A percentile compares a stretch with the other conserved stretches of the same genome.
These are phyloP conservation scores for Acleris cristana DNA, from an alignment of 2,888 invertebrate genomes.

Conservation along the genomic window DNA sequence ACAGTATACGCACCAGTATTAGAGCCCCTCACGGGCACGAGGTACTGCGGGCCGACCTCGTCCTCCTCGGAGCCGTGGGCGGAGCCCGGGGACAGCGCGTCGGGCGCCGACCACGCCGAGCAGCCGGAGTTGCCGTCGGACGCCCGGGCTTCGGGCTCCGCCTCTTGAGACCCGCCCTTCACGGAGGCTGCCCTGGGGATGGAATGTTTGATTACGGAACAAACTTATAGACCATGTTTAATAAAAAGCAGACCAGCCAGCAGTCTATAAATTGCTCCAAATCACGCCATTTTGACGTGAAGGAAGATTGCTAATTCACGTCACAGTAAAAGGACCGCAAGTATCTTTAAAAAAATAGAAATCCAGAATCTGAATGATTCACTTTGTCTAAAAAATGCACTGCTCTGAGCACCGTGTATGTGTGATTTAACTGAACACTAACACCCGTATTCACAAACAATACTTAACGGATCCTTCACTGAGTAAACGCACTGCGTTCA, in stretches of 20 bases:
- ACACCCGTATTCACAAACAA: no score
- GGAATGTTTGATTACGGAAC: neutral
- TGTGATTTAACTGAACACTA: no score
- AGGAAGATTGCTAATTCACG: no score
- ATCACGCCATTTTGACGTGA: no score
- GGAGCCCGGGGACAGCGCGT: slow-evolving; percentile 72
- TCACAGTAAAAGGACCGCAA: no score
- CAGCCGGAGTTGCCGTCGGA: slow-evolving; percentile 38
- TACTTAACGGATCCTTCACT: no score
- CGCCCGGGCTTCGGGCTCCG: slow-evolving; percentile 41
- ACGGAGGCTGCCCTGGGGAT: slow-evolving; percentile 69
- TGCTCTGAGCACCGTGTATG: no score
- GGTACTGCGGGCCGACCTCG: slow-evolving; percentile 38
- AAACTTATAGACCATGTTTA: neutral
- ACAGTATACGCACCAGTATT: neutral
- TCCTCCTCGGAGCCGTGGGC: slow-evolving; percentile 55
- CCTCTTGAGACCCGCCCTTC: slow-evolving; percentile 51
- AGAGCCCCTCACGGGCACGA: slow-evolving; percentile 61
- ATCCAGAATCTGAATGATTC: no score
- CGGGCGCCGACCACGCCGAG: slow-evolving; percentile 64
- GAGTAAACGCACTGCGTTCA: no score
- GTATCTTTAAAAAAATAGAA: no score
- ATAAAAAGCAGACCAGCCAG: neutral
- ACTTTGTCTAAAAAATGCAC: no score
- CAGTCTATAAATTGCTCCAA: no score